Base-by-base conservation (phyloP, 2,113 vertebrate genomes). In the Mormyrus iriodes region DNA sequence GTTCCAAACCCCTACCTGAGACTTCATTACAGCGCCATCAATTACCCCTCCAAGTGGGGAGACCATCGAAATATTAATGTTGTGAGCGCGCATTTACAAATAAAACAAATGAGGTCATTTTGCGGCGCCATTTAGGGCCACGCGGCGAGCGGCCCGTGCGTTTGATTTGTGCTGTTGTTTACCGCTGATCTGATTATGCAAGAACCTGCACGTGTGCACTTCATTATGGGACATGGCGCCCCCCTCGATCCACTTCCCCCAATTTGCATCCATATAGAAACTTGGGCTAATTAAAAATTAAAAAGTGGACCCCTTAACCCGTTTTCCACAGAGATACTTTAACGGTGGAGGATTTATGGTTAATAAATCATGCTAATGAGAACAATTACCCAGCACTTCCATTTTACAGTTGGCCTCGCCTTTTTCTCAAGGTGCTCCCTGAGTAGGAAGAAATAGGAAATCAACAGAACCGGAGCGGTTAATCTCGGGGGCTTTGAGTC, bases 231-330 rank as follows among this genome's bases (percentile, higher is more conserved):
- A 92, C 93, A 88, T 89, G 91, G 92, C 93, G 93, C 91, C 85
- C 87, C 5, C 88, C 90, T 91, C 89, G 91, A 91, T 93, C 93
- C 92, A 91, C 91, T 91, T 91, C 88, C 21, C 88, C 89, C 90
- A 93, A 92, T 91, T 91, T 91, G 90, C 92, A 93, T 93, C 93
- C 94, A 92, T 91, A 92, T 91, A 94, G 90, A 94, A 93, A 93
- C 93, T 93, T 92, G 92, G 92, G 93, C 93, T 96, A 95, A 97
- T 96, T 95, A 96, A 93, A 93, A 94, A 95, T 93, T 93, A 93
- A 94, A 96, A 97, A 94, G 93, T 90, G 92, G 93, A 94, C 21
- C 93, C 93, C 94, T 94, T 93, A 89, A 90, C 92, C 76, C 88
- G 85, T 91, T 92, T 93, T 92, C 93, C 91, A 92, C 88, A 89